Evolutionary conservation across 2,888 invertebrate genomes (phyloP).

Genomic region (Didymodactylos carnosus): DNA sequence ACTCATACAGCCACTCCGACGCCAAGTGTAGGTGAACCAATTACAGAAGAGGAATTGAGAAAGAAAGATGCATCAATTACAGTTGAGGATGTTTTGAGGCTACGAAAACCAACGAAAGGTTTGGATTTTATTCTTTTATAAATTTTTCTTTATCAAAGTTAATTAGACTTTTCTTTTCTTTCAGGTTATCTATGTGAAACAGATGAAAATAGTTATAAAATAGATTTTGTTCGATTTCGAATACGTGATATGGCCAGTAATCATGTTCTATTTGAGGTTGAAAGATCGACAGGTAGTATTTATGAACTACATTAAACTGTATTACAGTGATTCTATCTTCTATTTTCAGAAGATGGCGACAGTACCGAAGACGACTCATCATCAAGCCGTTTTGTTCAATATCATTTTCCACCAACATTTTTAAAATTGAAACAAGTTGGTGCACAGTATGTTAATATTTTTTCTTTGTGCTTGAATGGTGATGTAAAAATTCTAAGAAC

Average conservation of each 20-base stretch:
- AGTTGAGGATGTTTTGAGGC: background rate
- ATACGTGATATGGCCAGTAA: conserved; percentile 72
- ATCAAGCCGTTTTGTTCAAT: conserved; percentile 84
- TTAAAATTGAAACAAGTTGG: conserved; percentile 84
- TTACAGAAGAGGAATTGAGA: background rate
- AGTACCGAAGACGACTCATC: background rate
- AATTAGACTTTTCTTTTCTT: background rate
- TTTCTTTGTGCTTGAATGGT: background rate
- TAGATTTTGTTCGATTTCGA: conserved; percentile 89
- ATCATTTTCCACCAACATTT: conserved; percentile 94
- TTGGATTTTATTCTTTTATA: background rate
- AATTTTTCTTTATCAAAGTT: background rate
- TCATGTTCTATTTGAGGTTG: conserved; percentile 77
- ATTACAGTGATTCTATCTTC: background rate
- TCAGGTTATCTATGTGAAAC: conserved; percentile 68
- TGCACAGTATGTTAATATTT: conserved; percentile 59
- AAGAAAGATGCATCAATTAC: background rate
- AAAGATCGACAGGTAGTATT: conserved; percentile 30
- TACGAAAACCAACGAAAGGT: background rate
- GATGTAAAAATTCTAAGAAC: background rate
- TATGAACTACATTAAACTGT: background rate
- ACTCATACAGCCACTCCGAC: background rate
- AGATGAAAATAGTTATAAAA: conserved; percentile 85
- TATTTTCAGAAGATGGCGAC: conserved; percentile 16
- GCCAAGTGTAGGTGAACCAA: background rate